Base-by-base conservation (phyloP, 2,888 invertebrate genomes). In the Cryptophagus acutangulus region DNA sequence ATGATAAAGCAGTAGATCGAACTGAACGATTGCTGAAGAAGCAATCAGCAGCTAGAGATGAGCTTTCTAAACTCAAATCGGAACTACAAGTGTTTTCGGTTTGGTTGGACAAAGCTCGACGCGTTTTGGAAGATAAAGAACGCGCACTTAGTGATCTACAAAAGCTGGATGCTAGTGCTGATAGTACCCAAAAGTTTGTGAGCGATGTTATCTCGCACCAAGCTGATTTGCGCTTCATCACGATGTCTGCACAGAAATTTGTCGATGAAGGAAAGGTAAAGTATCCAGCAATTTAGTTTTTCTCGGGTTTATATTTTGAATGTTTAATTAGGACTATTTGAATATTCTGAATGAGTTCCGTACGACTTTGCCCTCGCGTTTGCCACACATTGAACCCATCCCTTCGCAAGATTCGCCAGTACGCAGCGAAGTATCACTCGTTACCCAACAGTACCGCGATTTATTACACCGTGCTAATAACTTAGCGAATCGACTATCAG, bases 211-310 rank as follows among this genome's bases (percentile, higher is more conserved):
- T 95, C 60, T 87, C 92, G 0, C 95, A 95, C 64, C 94, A 95
- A 67, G 96, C 93, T 1, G 96, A 96, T 70, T 72, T 95, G 17
- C 75, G 95, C 41, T 96, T 95, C 69, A 91, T 96, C 54, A 91
- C 92, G 2, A 93, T 95, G 88, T 85, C 93, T 1, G 92, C 92
- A 1, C 93, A 94, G 72, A 94, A 93, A 70, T 95, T 94, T 66
- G 83, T 93, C 15, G 94, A 95, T 59, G 94, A 95, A 71, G 89
- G 92, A 66, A 92, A 92, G 75, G 85, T 83, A 62, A 47, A 66
- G 39, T n/a, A 29, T n/a, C n/a, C n/a, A n/a, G n/a, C n/a, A n/a
- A n/a, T 9, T 29, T 29, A 12, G 6, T 12, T 6, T 20, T 20
- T 8, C 9, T 20, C 20, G 20, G 6, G 9, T n/a, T n/a, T n/a